Evolutionary conservation across 2,113 vertebrate genomes (phyloP).

Genomic region (Lucifuga dentata): DNA sequence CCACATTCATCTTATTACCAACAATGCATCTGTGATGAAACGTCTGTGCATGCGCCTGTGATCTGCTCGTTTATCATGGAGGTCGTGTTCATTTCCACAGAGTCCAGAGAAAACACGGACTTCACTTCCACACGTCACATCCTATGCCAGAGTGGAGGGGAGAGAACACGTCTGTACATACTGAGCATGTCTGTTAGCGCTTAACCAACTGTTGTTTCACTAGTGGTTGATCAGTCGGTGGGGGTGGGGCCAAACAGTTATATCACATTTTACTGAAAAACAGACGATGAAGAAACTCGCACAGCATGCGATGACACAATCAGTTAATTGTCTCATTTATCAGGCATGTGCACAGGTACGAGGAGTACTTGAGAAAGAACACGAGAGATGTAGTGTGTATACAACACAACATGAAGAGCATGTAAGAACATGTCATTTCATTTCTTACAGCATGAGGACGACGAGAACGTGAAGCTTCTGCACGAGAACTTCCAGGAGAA

Average conservation of each 20-base stretch:
- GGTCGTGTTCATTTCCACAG: slow-evolving; percentile 52
- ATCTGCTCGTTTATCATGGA: slow-evolving; percentile 4
- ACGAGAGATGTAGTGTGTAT: too few species aligned
- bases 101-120: slow-evolving; percentile 88
- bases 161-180: background rate
- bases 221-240: too few species aligned
- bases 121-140: slow-evolving; percentile 88
- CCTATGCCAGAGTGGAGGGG: slow-evolving; percentile 94
- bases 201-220: background rate
- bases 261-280: too few species aligned
- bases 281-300: too few species aligned
- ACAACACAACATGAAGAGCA: too few species aligned
- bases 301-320: too few species aligned
- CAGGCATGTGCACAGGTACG: too few species aligned
- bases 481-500: slow-evolving; percentile 95
- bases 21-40: background rate
- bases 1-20: background rate
- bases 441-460: slow-evolving; percentile 89
- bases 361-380: too few species aligned
- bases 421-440: too few species aligned
- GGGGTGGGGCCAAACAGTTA: too few species aligned
- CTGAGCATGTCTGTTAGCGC: background rate
- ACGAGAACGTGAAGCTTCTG: slow-evolving; percentile 92
- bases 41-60: too few species aligned
- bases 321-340: too few species aligned